Percentiles rank a stretch among this genome's conserved stretches.
phyloP scores from a whole-genome alignment of 92 coral and sea anemone genomes.

The Siderastrea siderea region DNA sequence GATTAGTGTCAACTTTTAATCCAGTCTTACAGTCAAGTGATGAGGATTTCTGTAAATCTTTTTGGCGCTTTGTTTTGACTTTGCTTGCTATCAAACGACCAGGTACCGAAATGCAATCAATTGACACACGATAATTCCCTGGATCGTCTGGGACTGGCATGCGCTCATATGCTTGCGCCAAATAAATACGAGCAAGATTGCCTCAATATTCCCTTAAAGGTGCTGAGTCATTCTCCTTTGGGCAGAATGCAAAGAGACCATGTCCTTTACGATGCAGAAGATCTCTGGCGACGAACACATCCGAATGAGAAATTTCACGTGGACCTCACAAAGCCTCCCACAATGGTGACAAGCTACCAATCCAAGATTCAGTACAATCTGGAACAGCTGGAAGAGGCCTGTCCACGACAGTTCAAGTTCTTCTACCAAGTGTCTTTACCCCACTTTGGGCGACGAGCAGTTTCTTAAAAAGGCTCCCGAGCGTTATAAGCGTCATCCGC shows the following conservation, averaged over 20 bases:
- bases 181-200: constrained; percentile 63
- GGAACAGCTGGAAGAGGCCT: constrained; percentile 12
- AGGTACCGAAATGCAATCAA: no score
- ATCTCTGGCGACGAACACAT: constrained; percentile 22
- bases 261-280: constrained; percentile 14
- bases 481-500: constrained; percentile 70
- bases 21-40: no score
- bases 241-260: background rate
- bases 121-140: no score
- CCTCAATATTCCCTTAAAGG: background rate
- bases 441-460: constrained; percentile 55
- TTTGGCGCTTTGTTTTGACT: no score
- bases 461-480: constrained; percentile 63
- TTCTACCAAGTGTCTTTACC: constrained; percentile 77
- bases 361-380: constrained; percentile 43
- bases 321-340: constrained; percentile 27
- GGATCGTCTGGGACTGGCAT: constrained; percentile 73
- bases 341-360: constrained; percentile 10
- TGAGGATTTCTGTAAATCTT: no score
- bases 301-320: constrained; percentile 11
- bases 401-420: constrained; percentile 52
- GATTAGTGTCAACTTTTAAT: no score
- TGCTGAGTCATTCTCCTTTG: constrained; percentile 27
- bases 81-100: no score
- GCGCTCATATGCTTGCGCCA: constrained; percentile 67